Percentiles rank a stretch among this genome's conserved stretches.
Conservation (phyloP, 2,113 vertebrate species). For the Pipra filicauda region DNA sequence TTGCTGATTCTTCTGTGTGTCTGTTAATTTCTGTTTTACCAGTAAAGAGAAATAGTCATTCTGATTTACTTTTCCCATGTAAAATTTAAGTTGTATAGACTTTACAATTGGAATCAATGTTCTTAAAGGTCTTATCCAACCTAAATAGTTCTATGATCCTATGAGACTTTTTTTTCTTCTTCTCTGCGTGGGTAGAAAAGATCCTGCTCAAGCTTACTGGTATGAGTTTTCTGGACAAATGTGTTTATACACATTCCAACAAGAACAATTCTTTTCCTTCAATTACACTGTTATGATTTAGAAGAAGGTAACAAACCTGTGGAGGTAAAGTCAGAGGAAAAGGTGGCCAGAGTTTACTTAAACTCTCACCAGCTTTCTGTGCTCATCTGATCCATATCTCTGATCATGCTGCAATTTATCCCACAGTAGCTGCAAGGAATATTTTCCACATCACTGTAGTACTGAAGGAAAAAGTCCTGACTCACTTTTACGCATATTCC, state of each 20-base stretch:
- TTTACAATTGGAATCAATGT: neutral
- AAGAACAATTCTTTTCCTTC: neutral
- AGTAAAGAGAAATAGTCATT: neutral
- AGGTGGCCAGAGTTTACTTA: neutral
- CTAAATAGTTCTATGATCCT: neutral
- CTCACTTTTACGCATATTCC: neutral
- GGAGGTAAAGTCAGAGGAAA: neutral
- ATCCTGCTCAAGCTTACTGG: neutral
- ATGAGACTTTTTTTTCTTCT: neutral
- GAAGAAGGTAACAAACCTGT: neutral
- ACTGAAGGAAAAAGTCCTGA: constrained; percentile 7
- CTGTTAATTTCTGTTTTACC: neutral
- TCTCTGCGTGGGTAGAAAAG: neutral
- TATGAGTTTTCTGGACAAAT: neutral
- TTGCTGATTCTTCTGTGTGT: neutral
- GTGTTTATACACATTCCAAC: neutral
- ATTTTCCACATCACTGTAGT: neutral
- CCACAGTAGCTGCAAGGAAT: neutral
- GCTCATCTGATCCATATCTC: constrained; percentile 13
- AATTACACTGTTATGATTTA: neutral
- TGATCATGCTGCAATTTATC: neutral
- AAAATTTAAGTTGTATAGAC: neutral
- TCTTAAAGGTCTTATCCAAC: neutral
- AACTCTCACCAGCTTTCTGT: neutral
- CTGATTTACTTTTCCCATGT: neutral